Evolutionary conservation across 2,888 invertebrate species (phyloP), one percentile per base, ranked within the genome.

Genomic region (Danaus chrysippus): DNA sequence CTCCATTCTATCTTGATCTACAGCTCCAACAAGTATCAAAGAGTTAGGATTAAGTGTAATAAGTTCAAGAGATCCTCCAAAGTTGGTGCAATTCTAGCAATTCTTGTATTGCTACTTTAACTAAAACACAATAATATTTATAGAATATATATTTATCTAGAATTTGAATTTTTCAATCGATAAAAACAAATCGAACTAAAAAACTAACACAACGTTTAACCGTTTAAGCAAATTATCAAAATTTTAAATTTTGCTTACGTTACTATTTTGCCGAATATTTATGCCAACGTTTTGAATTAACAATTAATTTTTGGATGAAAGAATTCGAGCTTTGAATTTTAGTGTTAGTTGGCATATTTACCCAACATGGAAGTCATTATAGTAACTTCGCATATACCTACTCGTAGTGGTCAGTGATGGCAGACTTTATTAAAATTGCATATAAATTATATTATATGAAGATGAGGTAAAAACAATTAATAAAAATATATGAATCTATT

Each of bases 311-410:
- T 42, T 34, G 10, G 43, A 3, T 59, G 55, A 62, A 15, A 1
- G 3, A 76, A 63, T 69, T 57, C 61, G 19, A 56, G 62, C 67
- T 61, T 70, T 64, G 54, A 66, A 66, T 66, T 68, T 70, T 11
- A 44, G 52, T 42, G 62, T 58, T 41, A 15, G 17, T 11, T 56
- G 42, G 34, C 55, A 53, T 70, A 67, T 68, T 71, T 70, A 75
- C 77, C 78, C 80, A 75, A 78, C 76, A 75, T 74, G 73, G 78
- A 81, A 78, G 72, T 77, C 73, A 83, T 82, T 81, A 81, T 63
- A 68, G 69, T 76, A 71, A 77, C 73, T 76, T 73, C 68, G 78
- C 81, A 82, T 82, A 82, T 78, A 78, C 73, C 74, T 67, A 72
- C 74, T n/a, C 72, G 75, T n/a, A n/a, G n/a, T n/a, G n/a, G n/a